Evolutionary conservation across 2,888 invertebrate genomes (phyloP).

Genomic region (Daptonema setosum): DNA sequence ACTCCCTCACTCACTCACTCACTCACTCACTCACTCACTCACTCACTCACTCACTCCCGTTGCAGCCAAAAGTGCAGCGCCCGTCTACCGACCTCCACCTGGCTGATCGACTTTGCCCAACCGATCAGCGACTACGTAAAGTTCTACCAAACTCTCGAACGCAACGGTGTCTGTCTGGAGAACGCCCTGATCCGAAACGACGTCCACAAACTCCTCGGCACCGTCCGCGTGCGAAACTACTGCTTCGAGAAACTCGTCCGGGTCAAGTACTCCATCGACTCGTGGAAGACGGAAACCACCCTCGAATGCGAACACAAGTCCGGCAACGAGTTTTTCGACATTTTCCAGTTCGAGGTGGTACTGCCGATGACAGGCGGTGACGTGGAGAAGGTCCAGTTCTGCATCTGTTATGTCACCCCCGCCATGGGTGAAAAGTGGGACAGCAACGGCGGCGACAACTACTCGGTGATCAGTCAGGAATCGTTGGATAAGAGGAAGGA

Average conservation of each 20-base stretch:
- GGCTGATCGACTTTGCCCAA: neutral
- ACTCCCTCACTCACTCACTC: no score
- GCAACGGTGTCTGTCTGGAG: neutral
- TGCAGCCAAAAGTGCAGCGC: no score
- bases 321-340: neutral
- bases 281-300: neutral
- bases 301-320: neutral
- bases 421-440: neutral
- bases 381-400: neutral
- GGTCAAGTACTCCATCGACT: neutral
- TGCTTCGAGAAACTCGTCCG: neutral
- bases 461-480: neutral
- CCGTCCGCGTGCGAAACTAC: neutral
- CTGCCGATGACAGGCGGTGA: neutral
- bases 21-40: no score
- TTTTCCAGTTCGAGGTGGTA: neutral
- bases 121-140: neutral
- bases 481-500: neutral
- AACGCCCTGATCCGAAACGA: neutral
- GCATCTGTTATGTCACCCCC: neutral
- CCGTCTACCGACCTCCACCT: neutral
- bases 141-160: neutral
- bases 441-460: neutral
- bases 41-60: no score
- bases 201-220: neutral